Base-by-base conservation (phyloP, 2,888 invertebrate species). In the Diarsia mendica region DNA sequence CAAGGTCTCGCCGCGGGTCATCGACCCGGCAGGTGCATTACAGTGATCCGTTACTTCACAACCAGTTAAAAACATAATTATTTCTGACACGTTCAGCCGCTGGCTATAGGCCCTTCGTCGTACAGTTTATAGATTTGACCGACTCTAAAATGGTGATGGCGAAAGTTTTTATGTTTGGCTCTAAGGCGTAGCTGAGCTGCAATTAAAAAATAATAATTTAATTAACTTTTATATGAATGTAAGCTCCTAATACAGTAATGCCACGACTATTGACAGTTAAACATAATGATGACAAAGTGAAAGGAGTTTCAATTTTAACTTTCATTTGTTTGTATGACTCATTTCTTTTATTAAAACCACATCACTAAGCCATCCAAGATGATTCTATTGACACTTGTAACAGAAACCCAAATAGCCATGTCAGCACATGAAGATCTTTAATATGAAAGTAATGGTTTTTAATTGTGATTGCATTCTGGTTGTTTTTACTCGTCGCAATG, bases 11-110 rank as follows among this genome's bases (percentile, higher is more conserved):
- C 69, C 61, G 61, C 10, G 81, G 89, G 89, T 88, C 90, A 77
- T 81, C 67, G 89, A 89, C 90, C 90, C 82, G 81, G 80, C 87
- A 87, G 89, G 85, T 91, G 91, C 91, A 91, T 85, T 84, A 88
- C 81, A 68, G 63, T 71, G 74, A 70, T 67, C 86, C 85, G 85
- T 87, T 88, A 87, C 77, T 81, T 81, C 82, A 82, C 81, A 86
- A 85, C 84, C 80, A 79, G 83, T 77, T 65, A 75, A 82, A 87
- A 80, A 83, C 39, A 65, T 73, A 75, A 75, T 75, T 78, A 72
- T 70, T 70, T 67, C 67, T 70, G 63, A 74, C 74, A 77, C 74
- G 74, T 77, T 73, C 55, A 67, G 61, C 79, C 55, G 65, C n/a
- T 64, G 63, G 76, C 84, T 75, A 61, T 82, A 61, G 72, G 76